Conservation (phyloP, 2,797 vertebrate species). For the Mus minutoides region DNA sequence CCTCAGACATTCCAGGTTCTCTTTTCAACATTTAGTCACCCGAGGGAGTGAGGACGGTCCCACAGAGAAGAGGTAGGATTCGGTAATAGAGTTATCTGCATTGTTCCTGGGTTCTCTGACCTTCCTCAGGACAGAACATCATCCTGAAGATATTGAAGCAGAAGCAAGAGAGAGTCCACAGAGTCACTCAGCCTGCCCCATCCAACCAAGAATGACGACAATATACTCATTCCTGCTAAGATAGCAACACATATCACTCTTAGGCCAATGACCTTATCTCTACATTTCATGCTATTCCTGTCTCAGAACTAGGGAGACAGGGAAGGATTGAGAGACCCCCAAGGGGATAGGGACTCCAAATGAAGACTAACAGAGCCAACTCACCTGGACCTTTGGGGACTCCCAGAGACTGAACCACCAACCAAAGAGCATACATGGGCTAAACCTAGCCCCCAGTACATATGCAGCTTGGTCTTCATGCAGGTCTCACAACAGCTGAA, state of each 20-base stretch:
- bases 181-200: background rate
- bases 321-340: background rate
- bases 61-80: background rate
- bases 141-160: conserved; percentile 2
- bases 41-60: background rate
- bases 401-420: background rate
- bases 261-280: background rate
- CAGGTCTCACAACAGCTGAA: background rate
- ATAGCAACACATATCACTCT: background rate
- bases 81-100: background rate
- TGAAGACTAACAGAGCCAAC: background rate
- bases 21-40: conserved; percentile 34
- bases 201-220: background rate
- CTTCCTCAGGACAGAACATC: background rate
- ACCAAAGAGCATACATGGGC: background rate
- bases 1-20: background rate
- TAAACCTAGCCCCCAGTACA: background rate
- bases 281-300: background rate
- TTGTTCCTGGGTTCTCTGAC: background rate
- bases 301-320: background rate
- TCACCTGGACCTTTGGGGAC: background rate
- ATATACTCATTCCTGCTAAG: background rate
- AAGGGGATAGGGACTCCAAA: background rate
- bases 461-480: background rate
- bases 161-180: background rate